phyloP scores from a whole-genome alignment of 2,113 vertebrate genomes.

The Cyanoderma ruficeps region DNA sequence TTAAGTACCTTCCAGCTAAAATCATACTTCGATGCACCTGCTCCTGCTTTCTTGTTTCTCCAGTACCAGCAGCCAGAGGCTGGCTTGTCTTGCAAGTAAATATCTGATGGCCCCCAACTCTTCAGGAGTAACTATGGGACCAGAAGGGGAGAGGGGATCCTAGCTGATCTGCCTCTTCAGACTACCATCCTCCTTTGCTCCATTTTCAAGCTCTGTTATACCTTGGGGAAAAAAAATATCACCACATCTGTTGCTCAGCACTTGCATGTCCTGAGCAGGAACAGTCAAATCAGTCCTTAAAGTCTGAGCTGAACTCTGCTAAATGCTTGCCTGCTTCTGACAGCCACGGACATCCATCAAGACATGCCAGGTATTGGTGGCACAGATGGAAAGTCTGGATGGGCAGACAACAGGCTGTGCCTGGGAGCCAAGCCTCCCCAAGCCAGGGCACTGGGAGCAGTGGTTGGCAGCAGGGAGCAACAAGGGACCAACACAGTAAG shows the following conservation, averaged over 20 bases:
- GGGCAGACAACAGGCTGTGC: neutral
- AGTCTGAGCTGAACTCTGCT: neutral
- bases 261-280: neutral
- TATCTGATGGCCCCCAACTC: neutral
- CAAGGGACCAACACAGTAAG: neutral
- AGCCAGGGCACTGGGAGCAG: neutral
- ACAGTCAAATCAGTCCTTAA: neutral
- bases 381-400: neutral
- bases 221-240: fast-evolving
- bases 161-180: neutral
- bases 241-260: neutral
- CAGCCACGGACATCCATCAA: neutral
- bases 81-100: neutral
- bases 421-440: neutral
- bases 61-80: neutral
- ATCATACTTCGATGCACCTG: neutral
- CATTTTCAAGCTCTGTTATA: neutral
- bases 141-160: neutral
- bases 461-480: neutral
- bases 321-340: neutral
- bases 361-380: neutral
- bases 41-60: neutral
- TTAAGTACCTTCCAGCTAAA: neutral
- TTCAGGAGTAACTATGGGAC: neutral
- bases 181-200: neutral